Evolutionary conservation across 2,113 vertebrate species (phyloP).

Genomic region (Falco punctatus): DNA sequence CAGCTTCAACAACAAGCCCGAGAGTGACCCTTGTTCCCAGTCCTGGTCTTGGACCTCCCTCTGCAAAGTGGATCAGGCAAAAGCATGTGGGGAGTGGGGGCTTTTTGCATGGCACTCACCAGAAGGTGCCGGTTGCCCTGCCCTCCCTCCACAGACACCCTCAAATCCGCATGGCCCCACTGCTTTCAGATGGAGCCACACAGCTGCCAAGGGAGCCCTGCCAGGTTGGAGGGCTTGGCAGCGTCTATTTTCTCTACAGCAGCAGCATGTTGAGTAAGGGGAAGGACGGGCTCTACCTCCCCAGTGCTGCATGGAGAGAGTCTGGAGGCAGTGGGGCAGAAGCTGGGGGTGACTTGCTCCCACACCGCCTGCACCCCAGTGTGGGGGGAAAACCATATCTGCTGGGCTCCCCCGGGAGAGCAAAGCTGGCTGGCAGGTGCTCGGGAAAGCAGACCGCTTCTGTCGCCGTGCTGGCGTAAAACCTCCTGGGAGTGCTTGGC

Average conservation of each 20-base stretch:
- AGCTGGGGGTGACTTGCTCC: not conserved
- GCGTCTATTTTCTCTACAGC: not conserved
- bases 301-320: fast-evolving
- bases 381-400: fast-evolving
- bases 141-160: not conserved
- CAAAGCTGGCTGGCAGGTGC: not conserved
- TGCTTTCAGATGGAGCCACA: not conserved
- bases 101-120: not conserved
- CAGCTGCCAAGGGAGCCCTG: not conserved
- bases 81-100: not conserved
- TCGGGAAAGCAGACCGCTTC: fast-evolving
- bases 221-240: not conserved
- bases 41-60: not conserved
- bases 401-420: fast-evolving
- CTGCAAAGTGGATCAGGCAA: not conserved
- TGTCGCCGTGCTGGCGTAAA: fast-evolving
- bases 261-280: not conserved
- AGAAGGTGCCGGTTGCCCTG: not conserved
- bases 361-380: fast-evolving
- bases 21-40: fast-evolving
- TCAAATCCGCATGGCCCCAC: not conserved
- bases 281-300: not conserved
- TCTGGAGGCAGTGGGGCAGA: fast-evolving
- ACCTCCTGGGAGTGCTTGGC: fast-evolving
- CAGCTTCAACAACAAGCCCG: not conserved